Percentiles rank a stretch among this genome's conserved stretches.
Conservation (phyloP, 2,888 invertebrate genomes). For the Choreutis nemorana region DNA sequence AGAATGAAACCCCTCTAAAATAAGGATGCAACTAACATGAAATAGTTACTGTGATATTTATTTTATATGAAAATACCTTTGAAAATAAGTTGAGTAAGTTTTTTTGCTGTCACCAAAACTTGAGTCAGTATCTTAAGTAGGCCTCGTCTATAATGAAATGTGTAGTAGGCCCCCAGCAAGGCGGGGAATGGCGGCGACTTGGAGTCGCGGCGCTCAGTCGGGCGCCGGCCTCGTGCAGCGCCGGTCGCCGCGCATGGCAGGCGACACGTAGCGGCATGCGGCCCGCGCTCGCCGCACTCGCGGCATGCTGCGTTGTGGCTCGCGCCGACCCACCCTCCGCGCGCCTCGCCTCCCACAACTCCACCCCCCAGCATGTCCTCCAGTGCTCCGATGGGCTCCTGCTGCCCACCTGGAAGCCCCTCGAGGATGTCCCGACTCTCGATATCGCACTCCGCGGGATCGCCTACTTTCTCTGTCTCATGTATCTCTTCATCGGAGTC, state of each 20-base stretch:
- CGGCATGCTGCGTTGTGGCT: slow-evolving; percentile 52
- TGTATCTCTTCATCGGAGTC: slow-evolving; percentile 98
- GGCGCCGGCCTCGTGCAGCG: slow-evolving; percentile 58
- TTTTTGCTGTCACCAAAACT: no score
- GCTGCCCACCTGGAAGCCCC: slow-evolving; percentile 90
- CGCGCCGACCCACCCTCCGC: slow-evolving; percentile 47
- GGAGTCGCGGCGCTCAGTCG: slow-evolving; percentile 49
- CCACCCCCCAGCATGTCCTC: slow-evolving; percentile 42
- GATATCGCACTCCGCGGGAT: slow-evolving; percentile 87
- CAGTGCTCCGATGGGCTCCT: slow-evolving; percentile 85
- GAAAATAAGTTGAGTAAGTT: no score
- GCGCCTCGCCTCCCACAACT: slow-evolving; percentile 40
- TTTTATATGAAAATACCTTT: no score
- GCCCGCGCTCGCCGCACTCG: slow-evolving; percentile 58
- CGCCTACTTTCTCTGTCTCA: slow-evolving; percentile 87
- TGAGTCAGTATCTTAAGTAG: no score
- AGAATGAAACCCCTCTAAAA: no score
- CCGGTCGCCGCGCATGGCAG: slow-evolving; percentile 45
- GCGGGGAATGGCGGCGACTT: slow-evolving; percentile 20
- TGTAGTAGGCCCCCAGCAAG: no score
- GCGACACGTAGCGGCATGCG: slow-evolving; percentile 54
- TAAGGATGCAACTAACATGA: no score
- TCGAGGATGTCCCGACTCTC: slow-evolving; percentile 74
- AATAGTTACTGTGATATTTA: no score
- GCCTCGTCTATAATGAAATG: no score